Conservation (phyloP, 2,888 invertebrate genomes). For the Netelia melanura region DNA sequence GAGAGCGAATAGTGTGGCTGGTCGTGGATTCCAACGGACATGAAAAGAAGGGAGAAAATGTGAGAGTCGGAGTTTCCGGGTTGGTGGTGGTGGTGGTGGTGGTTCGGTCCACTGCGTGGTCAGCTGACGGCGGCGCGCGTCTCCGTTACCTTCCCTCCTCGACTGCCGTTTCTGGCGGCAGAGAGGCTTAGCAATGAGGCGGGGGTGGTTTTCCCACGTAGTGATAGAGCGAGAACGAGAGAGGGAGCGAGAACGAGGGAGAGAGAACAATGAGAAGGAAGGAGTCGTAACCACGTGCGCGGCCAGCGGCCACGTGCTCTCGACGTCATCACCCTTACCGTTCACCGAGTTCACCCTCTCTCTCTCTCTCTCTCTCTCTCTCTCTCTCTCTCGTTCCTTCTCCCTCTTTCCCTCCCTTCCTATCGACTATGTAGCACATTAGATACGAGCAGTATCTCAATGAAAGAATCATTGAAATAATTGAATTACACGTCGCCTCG, state of each 20-base stretch:
- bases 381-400: neutral
- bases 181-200: conserved; percentile 72
- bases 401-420: neutral
- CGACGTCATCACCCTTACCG: conserved; percentile 71
- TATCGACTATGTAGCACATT: neutral
- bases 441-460: neutral
- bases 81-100: conserved; percentile 67
- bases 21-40: conserved; percentile 67
- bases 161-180: conserved; percentile 60
- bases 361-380: neutral
- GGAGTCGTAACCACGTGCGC: conserved; percentile 82
- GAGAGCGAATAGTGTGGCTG: conserved; percentile 65
- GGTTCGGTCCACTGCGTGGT: conserved; percentile 83
- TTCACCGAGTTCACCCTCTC: neutral
- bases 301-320: conserved; percentile 82
- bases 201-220: conserved; percentile 64
- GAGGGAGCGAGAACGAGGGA: neutral
- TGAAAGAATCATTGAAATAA: conserved; percentile 17
- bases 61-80: conserved; percentile 70
- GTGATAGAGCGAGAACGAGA: conserved; percentile 19
- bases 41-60: conserved; percentile 75
- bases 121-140: conserved; percentile 82
- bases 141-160: conserved; percentile 69
- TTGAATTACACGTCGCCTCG: neutral
- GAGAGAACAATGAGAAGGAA: conserved; percentile 55